Percentiles rank a stretch among this genome's conserved stretches.
Conservation (phyloP, 2,888 invertebrate species). For the Colostygia pectinataria region DNA sequence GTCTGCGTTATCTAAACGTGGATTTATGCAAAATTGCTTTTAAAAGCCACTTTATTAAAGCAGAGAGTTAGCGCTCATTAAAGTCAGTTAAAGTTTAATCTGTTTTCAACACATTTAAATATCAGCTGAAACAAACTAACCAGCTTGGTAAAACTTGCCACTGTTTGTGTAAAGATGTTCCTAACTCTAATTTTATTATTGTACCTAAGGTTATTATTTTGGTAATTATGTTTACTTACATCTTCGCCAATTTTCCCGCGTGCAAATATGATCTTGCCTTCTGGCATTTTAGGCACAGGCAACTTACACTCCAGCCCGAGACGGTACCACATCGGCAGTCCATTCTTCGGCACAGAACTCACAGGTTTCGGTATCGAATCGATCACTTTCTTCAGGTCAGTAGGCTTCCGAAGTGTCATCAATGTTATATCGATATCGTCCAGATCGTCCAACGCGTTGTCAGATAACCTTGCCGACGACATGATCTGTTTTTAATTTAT, state of each 20-base stretch:
- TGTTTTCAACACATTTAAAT: constrained; percentile 10
- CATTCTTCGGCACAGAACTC: constrained; percentile 73
- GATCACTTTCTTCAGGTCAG: constrained; percentile 71
- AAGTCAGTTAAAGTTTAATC: constrained; percentile 12
- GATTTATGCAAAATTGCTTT: constrained; percentile 29
- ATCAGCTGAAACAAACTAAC: constrained; percentile 3
- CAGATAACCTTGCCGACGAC: constrained; percentile 44
- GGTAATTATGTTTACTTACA: constrained; percentile 48
- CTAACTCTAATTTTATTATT: too few species aligned
- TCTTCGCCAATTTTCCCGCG: constrained; percentile 80
- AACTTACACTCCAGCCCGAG: constrained; percentile 80
- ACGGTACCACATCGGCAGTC: constrained; percentile 78
- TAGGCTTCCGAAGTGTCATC: constrained; percentile 73
- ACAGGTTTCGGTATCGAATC: constrained; percentile 73
- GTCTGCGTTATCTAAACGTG: constrained; percentile 3
- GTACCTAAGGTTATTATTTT: too few species aligned
- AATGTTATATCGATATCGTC: constrained; percentile 60
- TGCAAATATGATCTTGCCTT: constrained; percentile 72
- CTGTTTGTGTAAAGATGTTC: too few species aligned
- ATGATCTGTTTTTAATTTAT: constrained; percentile 38
- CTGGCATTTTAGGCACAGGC: constrained; percentile 79
- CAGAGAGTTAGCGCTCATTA: constrained; percentile 25
- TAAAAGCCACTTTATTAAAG: constrained; percentile 17
- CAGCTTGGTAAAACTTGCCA: background rate
- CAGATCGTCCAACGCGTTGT: constrained; percentile 50